Percentiles rank a stretch among this genome's conserved stretches.
Evolutionary conservation across 2,888 invertebrate genomes (phyloP).

Genomic region (Chymomyza amoena): DNA sequence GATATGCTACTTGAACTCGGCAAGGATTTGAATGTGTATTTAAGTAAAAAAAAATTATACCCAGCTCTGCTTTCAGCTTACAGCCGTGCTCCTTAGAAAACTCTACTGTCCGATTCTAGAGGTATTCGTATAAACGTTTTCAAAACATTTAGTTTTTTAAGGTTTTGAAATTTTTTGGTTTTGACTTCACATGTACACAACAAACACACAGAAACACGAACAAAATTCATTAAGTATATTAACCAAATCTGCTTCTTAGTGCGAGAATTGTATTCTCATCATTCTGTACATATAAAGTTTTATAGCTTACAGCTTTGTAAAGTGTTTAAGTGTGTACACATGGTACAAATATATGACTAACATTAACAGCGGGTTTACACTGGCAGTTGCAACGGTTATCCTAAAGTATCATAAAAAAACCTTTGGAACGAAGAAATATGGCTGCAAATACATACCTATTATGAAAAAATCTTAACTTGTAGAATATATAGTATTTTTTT

Average conservation of each 20-base stretch:
- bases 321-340: not conserved
- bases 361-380: not conserved
- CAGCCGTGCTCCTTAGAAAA: no score
- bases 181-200: not conserved
- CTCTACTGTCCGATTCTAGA: no score
- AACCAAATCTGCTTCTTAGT: slow-evolving; percentile 61
- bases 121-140: no score
- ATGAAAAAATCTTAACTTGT: no score
- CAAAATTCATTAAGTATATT: slow-evolving; percentile 15
- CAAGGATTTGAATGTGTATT: no score
- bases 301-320: not conserved
- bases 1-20: no score
- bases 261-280: slow-evolving; percentile 70
- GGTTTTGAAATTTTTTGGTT: not conserved
- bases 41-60: no score
- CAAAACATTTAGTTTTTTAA: not conserved
- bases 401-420: no score
- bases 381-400: not conserved
- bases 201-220: slow-evolving; percentile 17
- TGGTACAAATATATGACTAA: slow-evolving; percentile 21
- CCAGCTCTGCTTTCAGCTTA: no score
- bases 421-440: no score
- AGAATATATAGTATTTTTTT: no score
- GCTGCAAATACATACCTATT: no score
- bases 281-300: slow-evolving; percentile 24